A percentile compares a stretch with the other conserved stretches of the same genome.
These are phyloP conservation scores for Nowickia ferox DNA, from an alignment of 2,888 invertebrate species.

Conservation along the genomic window DNA sequence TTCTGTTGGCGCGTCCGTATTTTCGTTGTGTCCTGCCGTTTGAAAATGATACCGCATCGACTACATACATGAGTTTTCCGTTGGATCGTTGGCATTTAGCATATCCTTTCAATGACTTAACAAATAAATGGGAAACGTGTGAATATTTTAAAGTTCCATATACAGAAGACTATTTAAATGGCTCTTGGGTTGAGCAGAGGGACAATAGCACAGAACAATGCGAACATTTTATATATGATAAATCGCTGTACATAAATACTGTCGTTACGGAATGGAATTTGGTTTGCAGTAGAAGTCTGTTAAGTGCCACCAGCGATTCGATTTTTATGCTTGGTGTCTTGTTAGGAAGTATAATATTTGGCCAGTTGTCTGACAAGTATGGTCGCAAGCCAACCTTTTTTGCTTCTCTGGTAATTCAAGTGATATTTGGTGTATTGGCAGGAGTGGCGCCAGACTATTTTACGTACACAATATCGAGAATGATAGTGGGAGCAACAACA, in stretches of 20 bases:
- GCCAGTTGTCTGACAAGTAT: conserved; percentile 88
- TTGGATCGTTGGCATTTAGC: conserved; percentile 83
- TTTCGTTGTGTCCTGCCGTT: conserved; percentile 86
- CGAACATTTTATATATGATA: conserved; percentile 86
- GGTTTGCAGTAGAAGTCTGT: conserved; percentile 86
- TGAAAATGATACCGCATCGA: conserved; percentile 83
- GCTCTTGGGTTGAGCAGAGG: conserved; percentile 75
- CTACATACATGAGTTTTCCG: conserved; percentile 80
- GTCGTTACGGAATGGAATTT: conserved; percentile 88
- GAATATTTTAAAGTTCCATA: conserved; percentile 83
- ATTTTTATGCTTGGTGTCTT: conserved; percentile 88
- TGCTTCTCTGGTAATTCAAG: conserved; percentile 87
- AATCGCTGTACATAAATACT: conserved; percentile 85
- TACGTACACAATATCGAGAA: conserved; percentile 87
- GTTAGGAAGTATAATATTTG: conserved; percentile 88
- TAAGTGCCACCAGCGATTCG: conserved; percentile 87
- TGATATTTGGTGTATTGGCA: conserved; percentile 86
- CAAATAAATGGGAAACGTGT: conserved; percentile 85
- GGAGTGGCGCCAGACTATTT: conserved; percentile 88
- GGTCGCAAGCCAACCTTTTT: conserved; percentile 90
- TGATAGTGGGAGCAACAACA: conserved; percentile 89
- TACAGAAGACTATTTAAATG: conserved; percentile 79
- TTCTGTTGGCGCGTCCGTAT: conserved; percentile 87
- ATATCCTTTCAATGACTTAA: conserved; percentile 85
- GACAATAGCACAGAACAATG: conserved; percentile 83